phyloP scores from a whole-genome alignment of 2,113 vertebrate species.

The Eira barbara region DNA sequence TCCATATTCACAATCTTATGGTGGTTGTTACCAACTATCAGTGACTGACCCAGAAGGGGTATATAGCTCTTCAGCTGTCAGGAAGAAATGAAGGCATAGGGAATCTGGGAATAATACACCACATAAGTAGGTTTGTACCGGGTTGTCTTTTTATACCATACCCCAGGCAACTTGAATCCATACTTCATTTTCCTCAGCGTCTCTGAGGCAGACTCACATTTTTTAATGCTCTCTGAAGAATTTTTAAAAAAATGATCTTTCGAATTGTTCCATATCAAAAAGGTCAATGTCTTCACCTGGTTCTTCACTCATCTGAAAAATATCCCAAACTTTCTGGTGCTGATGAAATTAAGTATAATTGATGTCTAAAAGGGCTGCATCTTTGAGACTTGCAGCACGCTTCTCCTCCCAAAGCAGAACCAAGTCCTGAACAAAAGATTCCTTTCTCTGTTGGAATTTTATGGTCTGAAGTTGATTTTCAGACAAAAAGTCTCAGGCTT shows the following conservation, averaged over 20 bases:
- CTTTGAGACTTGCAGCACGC: slow-evolving; percentile 78
- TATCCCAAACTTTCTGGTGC: slow-evolving; percentile 87
- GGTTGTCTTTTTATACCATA: slow-evolving; percentile 84
- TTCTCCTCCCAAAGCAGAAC: slow-evolving; percentile 84
- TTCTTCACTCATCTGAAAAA: slow-evolving; percentile 86
- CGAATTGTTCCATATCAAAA: slow-evolving; percentile 75
- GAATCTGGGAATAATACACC: slow-evolving; percentile 80
- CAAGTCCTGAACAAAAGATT: slow-evolving; percentile 80
- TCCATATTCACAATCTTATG: slow-evolving; percentile 87
- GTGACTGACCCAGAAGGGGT: slow-evolving; percentile 89
- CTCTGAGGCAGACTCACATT: slow-evolving; percentile 91
- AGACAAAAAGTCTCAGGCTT: slow-evolving; percentile 82
- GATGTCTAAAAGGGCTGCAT: slow-evolving; percentile 89
- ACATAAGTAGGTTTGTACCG: slow-evolving; percentile 72
- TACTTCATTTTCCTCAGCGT: slow-evolving; percentile 88
- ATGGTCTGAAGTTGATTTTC: slow-evolving; percentile 76
- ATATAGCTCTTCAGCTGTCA: slow-evolving; percentile 66
- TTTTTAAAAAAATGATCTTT: slow-evolving; percentile 74
- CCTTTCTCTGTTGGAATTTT: slow-evolving; percentile 83
- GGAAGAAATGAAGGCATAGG: slow-evolving; percentile 87
- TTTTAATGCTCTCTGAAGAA: slow-evolving; percentile 79
- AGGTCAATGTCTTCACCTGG: slow-evolving; percentile 75
- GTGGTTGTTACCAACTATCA: slow-evolving; percentile 85
- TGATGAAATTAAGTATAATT: slow-evolving; percentile 83
- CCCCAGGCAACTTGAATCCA: slow-evolving; percentile 98